Base-by-base conservation (phyloP, 1,140 invertebrate genomes). In the Brachionus plicatilis region DNA sequence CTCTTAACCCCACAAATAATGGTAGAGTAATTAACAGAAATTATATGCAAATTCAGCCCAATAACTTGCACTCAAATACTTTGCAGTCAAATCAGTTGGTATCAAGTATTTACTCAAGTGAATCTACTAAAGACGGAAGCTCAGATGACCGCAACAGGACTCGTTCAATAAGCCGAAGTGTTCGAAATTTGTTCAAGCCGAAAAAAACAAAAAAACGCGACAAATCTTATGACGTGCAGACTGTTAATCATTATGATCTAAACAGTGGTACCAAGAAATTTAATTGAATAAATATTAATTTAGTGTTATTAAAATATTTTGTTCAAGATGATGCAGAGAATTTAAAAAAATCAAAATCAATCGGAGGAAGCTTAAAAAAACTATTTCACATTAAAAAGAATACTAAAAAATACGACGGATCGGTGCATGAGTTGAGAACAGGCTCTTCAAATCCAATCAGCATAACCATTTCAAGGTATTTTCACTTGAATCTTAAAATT, bases 291-390 rank as follows among this genome's bases (percentile, higher is more conserved):
- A 20, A 11, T 37, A 29, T 37, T n/a, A 6, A 43, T 41, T n/a
- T 3, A 37, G 33, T 37, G 5, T 80, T 65, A 3, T 8, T 7
- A 17, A 20, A 20, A 9, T 45, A 24, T 17, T 72, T 45, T 72
- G 17, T 4, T 45, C 2, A 72, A 72, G 68, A 43, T 43, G 68
- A 72, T 45, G 20, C 33, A 17, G 68, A 72, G n/a, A 72, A 72
- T 72, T 11, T 72, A 72, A 82, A 82, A 68, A 82, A 82, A 29
- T 33, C 79, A 3, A 76, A 76, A 76, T n/a, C 79, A 45, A 82
- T 82, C 14, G 79, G 79, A 27, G 79, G 79, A 24, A 82, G 79
- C 33, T 68, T 82, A 29, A 60, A 68, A 60, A 82, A 82, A 47
- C 20, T 82, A 14, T 82, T 82, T 68, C 17, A 43, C 12, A 43